Conservation (phyloP, 2,888 invertebrate genomes). For the Tuberolachnus salignus region DNA sequence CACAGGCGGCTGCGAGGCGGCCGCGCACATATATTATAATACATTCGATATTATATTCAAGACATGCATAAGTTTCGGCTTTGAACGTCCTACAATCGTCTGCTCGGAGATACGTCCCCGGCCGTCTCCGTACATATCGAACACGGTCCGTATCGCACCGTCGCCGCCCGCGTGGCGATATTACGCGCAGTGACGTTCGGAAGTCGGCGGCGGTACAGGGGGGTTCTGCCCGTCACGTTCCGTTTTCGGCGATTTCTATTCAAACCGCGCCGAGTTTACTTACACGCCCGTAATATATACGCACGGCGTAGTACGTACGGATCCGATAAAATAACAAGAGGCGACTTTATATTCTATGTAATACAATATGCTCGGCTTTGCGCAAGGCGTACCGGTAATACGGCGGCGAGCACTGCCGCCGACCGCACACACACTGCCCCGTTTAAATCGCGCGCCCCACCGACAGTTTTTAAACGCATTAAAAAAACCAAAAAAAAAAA, state of each 20-base stretch:
- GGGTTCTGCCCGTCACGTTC: constrained; percentile 45
- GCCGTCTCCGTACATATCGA: constrained; percentile 2
- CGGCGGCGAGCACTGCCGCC: no score
- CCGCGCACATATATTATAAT: constrained; percentile 19
- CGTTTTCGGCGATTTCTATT: constrained; percentile 47
- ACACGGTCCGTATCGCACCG: constrained; percentile 24
- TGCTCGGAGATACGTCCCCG: constrained; percentile 16
- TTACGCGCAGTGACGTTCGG: background rate
- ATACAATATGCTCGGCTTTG: no score
- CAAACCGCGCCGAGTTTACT: constrained; percentile 39
- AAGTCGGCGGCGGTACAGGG: constrained; percentile 26
- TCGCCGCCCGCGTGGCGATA: background rate
- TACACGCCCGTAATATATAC: no score
- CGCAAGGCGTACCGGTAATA: no score
- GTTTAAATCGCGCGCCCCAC: no score
- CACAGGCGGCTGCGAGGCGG: constrained; percentile 1
- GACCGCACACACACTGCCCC: no score
- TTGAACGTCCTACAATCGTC: constrained; percentile 19
- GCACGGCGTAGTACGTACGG: background rate
- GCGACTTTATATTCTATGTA: background rate
- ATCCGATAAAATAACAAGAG: constrained; percentile 37
- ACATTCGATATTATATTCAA: constrained; percentile 48
- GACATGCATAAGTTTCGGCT: constrained; percentile 47
- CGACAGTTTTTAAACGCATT: no score
- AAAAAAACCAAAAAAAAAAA: no score